A percentile compares a stretch with the other conserved stretches of the same genome.
These are phyloP conservation scores for Lycia hirtaria DNA, from an alignment of 2,888 invertebrate genomes.

Conservation along the genomic window DNA sequence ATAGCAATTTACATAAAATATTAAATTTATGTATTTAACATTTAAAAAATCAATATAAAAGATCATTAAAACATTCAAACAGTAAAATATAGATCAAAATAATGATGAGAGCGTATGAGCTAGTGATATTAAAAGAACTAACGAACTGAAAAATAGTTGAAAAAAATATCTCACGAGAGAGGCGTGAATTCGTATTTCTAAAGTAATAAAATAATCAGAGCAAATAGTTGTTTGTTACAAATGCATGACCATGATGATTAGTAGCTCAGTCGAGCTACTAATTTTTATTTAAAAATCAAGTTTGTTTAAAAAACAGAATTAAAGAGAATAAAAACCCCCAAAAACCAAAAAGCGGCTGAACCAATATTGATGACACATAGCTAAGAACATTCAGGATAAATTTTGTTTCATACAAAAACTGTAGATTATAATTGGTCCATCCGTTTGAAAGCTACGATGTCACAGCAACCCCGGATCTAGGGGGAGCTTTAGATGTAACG, in stretches of 20 bases:
- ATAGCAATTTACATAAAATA: too few relatives aligned
- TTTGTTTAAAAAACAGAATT: not conserved
- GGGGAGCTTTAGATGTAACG: too few relatives aligned
- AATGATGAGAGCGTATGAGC: not conserved
- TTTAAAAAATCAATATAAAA: not conserved
- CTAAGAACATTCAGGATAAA: too few relatives aligned
- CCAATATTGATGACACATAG: too few relatives aligned
- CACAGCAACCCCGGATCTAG: too few relatives aligned
- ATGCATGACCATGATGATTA: conserved; percentile 28
- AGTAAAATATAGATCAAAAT: not conserved
- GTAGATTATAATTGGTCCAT: too few relatives aligned
- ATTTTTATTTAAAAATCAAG: not conserved
- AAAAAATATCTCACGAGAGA: not conserved
- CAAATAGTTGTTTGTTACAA: conserved; percentile 25
- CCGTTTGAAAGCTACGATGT: too few relatives aligned
- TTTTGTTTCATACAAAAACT: too few relatives aligned
- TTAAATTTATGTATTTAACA: too few relatives aligned
- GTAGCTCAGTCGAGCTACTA: too few relatives aligned
- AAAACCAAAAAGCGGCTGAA: too few relatives aligned
- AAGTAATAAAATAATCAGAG: conserved; percentile 33
- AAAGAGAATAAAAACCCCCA: too few relatives aligned
- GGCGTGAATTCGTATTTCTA: conserved; percentile 12
- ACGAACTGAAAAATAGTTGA: not conserved
- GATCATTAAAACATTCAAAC: not conserved
- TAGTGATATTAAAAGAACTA: not conserved